These are phyloP conservation scores for Cephus rjabovi DNA, from an alignment of 2,888 invertebrate genomes.

Conservation along the genomic window DNA sequence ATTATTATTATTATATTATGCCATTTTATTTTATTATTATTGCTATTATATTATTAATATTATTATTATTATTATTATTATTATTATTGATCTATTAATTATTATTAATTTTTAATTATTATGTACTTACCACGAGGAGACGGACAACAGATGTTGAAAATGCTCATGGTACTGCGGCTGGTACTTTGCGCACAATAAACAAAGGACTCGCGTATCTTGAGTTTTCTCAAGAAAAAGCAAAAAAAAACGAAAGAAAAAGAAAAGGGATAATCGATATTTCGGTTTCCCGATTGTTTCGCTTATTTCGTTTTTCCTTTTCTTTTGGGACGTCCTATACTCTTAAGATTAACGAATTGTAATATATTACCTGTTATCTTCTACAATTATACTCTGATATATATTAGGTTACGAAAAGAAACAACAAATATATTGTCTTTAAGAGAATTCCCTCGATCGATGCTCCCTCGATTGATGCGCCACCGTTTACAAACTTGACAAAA, in stretches of 20 bases:
- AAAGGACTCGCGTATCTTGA: neutral
- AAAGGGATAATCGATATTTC: neutral
- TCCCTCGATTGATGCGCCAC: neutral
- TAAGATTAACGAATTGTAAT: slow-evolving; percentile 57
- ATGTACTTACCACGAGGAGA: slow-evolving; percentile 8
- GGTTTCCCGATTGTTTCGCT: neutral
- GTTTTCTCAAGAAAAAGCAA: neutral
- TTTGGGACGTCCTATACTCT: slow-evolving; percentile 36
- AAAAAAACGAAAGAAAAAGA: neutral
- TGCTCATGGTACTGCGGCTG: neutral
- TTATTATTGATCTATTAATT: slow-evolving; percentile 46
- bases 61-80: slow-evolving; percentile 48
- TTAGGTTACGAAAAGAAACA: slow-evolving; percentile 48
- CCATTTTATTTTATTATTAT: slow-evolving; percentile 43
- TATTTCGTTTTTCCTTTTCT: slow-evolving; percentile 11
- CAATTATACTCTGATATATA: slow-evolving; percentile 53
- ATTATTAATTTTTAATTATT: slow-evolving; percentile 14
- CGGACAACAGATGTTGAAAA: neutral
- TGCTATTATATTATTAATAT: slow-evolving; percentile 48
- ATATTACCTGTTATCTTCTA: slow-evolving; percentile 62
- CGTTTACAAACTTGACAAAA: neutral
- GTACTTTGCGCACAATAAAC: neutral
- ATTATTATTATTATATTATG: slow-evolving; percentile 36
- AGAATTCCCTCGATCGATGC: slow-evolving; percentile 26
- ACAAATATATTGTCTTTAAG: slow-evolving; percentile 58